Conservation (phyloP, 92 coral and sea anemone species). For the Plumapathes pennacea region DNA sequence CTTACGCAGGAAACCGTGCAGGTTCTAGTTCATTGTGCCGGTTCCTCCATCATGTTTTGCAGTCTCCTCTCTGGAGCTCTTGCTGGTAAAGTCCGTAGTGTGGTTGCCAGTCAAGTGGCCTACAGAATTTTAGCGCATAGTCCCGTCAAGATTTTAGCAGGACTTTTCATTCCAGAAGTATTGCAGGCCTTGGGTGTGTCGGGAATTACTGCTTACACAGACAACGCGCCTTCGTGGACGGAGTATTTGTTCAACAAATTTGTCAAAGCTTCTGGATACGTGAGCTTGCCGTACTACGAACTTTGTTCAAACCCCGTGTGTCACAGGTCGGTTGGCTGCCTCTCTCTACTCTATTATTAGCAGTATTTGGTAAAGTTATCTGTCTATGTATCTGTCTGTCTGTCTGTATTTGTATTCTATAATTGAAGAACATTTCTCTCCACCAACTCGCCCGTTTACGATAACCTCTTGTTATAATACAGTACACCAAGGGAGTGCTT, state of each 20-base stretch:
- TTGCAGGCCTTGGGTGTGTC: slow-evolving; percentile 21
- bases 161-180: slow-evolving; percentile 31
- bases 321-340: slow-evolving; percentile 41
- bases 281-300: slow-evolving; percentile 26
- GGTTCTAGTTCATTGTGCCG: slow-evolving; percentile 42
- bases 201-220: slow-evolving; percentile 45
- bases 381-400: too few species aligned
- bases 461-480: too few species aligned
- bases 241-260: slow-evolving; percentile 31
- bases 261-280: slow-evolving; percentile 14
- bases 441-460: too few species aligned
- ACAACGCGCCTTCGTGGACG: slow-evolving; percentile 27
- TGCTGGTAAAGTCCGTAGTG: slow-evolving; percentile 38
- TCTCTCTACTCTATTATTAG: background rate
- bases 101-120: slow-evolving; percentile 51
- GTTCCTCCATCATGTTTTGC: slow-evolving; percentile 24
- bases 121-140: slow-evolving; percentile 16
- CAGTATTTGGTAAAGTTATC: background rate
- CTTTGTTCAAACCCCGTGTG: slow-evolving; percentile 44
- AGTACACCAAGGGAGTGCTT: too few species aligned
- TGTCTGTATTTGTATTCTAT: too few species aligned
- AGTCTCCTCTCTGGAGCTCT: slow-evolving; percentile 50
- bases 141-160: slow-evolving; percentile 21
- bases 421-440: too few species aligned
- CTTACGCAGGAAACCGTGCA: slow-evolving; percentile 31